A percentile compares a stretch with the other conserved stretches of the same genome.
These are phyloP conservation scores for Archaeoteleia sp. DNA, from an alignment of 2,888 invertebrate species.

Conservation along the genomic window DNA sequence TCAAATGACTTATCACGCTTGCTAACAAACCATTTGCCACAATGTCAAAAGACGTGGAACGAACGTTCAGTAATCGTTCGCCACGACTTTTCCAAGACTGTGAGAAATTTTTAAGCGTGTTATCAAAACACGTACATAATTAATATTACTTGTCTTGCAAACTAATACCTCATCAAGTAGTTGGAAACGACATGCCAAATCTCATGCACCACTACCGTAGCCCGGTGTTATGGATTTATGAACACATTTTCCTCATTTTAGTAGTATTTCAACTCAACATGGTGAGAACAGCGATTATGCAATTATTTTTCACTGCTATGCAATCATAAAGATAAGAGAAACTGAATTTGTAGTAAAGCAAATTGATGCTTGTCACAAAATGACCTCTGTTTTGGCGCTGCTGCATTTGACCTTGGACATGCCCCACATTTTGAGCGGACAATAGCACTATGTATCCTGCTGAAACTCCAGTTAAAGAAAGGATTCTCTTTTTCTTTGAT, in stretches of 20 bases:
- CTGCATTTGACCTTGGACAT: no score
- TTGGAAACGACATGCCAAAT: conserved; percentile 29
- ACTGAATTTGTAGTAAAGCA: no score
- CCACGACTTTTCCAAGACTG: not conserved
- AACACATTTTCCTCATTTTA: conserved; percentile 57
- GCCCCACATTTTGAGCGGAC: no score
- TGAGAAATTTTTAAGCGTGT: not conserved
- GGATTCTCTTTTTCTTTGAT: no score
- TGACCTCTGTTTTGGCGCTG: no score
- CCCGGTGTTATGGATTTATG: conserved; percentile 75
- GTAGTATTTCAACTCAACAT: conserved; percentile 15
- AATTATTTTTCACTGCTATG: no score
- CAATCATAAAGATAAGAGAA: no score
- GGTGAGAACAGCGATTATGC: conserved; percentile 26
- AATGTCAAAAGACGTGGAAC: not conserved
- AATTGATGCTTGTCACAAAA: no score
- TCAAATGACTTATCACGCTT: conserved; percentile 17
- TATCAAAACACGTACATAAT: conserved; percentile 4
- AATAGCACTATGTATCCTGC: no score
- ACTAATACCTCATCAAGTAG: conserved; percentile 35
- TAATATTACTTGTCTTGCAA: conserved; percentile 13
- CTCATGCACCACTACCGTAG: conserved; percentile 56
- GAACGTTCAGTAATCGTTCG: not conserved
- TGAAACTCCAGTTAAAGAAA: no score
- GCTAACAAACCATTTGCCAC: not conserved